A percentile compares a stretch with the other conserved stretches of the same genome.
These are phyloP conservation scores for Carlito syrichta DNA, from an alignment of 2,113 vertebrate genomes.

Conservation along the genomic window DNA sequence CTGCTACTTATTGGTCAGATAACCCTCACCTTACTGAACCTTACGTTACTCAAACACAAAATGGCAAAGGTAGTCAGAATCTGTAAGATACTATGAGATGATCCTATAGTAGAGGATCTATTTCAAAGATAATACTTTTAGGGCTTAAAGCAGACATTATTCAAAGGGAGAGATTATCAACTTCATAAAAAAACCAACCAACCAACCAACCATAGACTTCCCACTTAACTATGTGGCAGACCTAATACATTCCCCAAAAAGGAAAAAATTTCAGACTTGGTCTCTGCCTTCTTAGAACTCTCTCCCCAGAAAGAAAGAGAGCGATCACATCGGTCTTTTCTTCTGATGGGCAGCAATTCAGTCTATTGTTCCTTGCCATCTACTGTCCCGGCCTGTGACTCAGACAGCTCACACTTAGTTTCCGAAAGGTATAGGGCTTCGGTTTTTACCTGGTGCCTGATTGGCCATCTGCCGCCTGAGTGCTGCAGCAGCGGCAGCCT, in stretches of 20 bases:
- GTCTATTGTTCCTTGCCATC: not conserved
- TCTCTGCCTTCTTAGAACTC: not conserved
- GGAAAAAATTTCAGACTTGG: not conserved
- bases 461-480: constrained; percentile 92
- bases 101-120: not conserved
- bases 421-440: accelerated
- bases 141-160: not conserved
- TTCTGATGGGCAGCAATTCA: not conserved
- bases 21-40: not conserved
- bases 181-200: not conserved
- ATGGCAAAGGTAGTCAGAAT: not conserved
- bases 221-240: not conserved
- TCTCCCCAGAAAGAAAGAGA: accelerated
- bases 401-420: not conserved
- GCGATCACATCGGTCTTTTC: not conserved
- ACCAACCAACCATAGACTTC: not conserved
- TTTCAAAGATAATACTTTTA: not conserved
- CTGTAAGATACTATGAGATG: not conserved
- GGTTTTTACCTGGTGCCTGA: constrained; percentile 87
- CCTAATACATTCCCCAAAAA: not conserved
- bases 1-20: not conserved
- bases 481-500: constrained; percentile 92
- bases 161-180: not conserved
- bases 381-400: not conserved
- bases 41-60: not conserved